These are phyloP conservation scores for Pelecanoides urinatrix DNA, from an alignment of 2,113 vertebrate genomes.

Conservation along the genomic window DNA sequence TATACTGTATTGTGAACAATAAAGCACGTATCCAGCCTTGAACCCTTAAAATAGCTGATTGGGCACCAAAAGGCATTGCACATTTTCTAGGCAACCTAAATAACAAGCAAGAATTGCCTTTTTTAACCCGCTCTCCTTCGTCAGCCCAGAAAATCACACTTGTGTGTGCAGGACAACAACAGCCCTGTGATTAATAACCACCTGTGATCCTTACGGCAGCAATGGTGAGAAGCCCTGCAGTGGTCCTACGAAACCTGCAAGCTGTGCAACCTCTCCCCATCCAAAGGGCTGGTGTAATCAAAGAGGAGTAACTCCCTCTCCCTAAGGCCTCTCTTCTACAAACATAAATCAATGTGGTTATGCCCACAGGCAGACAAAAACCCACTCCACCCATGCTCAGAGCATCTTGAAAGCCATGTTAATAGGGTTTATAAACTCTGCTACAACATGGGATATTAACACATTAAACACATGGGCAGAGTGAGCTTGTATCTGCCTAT, in stretches of 20 bases:
- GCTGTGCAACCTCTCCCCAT: neutral
- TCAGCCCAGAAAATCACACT: neutral
- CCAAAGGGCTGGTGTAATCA: neutral
- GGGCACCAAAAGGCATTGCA: neutral
- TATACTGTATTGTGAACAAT: neutral
- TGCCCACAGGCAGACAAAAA: neutral
- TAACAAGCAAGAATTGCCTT: neutral
- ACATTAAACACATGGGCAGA: neutral
- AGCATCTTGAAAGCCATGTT: neutral
- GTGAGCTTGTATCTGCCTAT: neutral
- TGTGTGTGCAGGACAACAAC: accelerated
- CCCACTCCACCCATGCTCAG: neutral
- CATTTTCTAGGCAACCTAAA: neutral
- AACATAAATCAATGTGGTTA: neutral
- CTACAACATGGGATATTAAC: neutral
- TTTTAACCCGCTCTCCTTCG: neutral
- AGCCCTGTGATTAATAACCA: neutral
- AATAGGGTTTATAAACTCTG: neutral
- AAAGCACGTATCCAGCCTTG: neutral
- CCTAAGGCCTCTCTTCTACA: neutral
- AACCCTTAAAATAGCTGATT: neutral
- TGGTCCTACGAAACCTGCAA: neutral
- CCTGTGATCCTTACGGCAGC: neutral
- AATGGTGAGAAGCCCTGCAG: neutral
- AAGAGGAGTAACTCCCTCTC: neutral